Percentiles rank a stretch among this genome's conserved stretches.
Conservation (phyloP, 2,888 invertebrate genomes). For the Drosophila nr. medialis region DNA sequence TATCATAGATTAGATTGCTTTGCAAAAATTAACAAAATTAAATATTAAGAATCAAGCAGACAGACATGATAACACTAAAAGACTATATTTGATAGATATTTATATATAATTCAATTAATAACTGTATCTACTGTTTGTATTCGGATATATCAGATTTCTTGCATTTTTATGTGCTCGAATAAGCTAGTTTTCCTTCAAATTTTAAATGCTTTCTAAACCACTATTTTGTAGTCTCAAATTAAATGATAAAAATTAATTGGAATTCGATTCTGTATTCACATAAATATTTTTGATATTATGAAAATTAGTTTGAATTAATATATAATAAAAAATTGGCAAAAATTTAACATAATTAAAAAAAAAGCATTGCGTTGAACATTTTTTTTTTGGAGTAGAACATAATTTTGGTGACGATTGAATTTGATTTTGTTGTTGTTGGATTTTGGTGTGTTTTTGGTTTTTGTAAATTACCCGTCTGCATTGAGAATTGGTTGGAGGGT, state of each 20-base stretch:
- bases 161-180: not conserved
- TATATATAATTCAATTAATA: not conserved
- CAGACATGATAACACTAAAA: slow-evolving; percentile 1
- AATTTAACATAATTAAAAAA: slow-evolving; percentile 9
- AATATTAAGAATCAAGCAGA: not conserved
- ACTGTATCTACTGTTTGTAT: not conserved
- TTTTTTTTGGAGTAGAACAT: slow-evolving; percentile 20
- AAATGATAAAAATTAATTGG: not conserved
- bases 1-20: not conserved
- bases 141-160: not conserved
- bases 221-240: slow-evolving; percentile 10
- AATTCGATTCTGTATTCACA: not conserved
- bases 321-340: slow-evolving; percentile 2
- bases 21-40: not conserved
- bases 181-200: not conserved
- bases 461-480: slow-evolving; percentile 85
- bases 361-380: slow-evolving; percentile 38
- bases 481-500: slow-evolving; percentile 85
- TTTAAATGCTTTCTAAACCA: not conserved
- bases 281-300: not conserved
- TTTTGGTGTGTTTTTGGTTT: slow-evolving; percentile 72
- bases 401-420: slow-evolving; percentile 48
- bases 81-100: not conserved
- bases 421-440: slow-evolving; percentile 46
- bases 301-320: slow-evolving; percentile 25